These are phyloP conservation scores for Chionodraco myersi DNA, from an alignment of 2,113 vertebrate genomes.

Conservation along the genomic window DNA sequence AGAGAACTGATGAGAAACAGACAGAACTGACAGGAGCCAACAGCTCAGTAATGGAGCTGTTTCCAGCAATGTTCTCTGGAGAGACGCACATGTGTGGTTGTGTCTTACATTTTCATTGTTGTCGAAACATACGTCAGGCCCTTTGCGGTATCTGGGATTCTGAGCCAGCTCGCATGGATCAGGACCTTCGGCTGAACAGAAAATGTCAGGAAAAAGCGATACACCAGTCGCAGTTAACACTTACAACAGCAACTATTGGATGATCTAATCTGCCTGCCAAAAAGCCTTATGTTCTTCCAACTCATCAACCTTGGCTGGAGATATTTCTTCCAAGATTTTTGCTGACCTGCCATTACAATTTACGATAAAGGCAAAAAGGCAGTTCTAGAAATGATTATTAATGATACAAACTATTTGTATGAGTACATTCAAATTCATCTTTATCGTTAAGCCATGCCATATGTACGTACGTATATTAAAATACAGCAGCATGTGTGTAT, in stretches of 20 bases:
- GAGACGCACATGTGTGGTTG: slow-evolving; percentile 17
- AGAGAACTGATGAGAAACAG: slow-evolving; percentile 74
- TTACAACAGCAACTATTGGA: slow-evolving; percentile 26
- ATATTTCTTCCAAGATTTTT: slow-evolving; percentile 1
- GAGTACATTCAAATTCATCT: not conserved
- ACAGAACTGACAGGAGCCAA: slow-evolving; percentile 38
- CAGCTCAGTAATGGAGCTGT: slow-evolving; percentile 21
- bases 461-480: not conserved
- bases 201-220: slow-evolving; percentile 82
- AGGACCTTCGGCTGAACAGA: slow-evolving; percentile 91
- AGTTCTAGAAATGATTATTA: not conserved
- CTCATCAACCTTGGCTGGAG: slow-evolving; percentile 5
- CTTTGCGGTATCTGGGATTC: slow-evolving; percentile 94
- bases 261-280: slow-evolving; percentile 1
- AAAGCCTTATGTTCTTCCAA: not conserved
- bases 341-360: not conserved
- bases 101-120: slow-evolving; percentile 90
- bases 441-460: not conserved
- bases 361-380: not conserved
- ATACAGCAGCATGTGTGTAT: not conserved
- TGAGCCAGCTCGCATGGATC: slow-evolving; percentile 95
- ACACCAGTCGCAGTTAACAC: slow-evolving; percentile 11
- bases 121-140: slow-evolving; percentile 96
- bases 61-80: slow-evolving; percentile 30
- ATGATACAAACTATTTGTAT: not conserved